Evolutionary conservation across 2,113 vertebrate species (phyloP).

Genomic region (Nesoenas mayeri): DNA sequence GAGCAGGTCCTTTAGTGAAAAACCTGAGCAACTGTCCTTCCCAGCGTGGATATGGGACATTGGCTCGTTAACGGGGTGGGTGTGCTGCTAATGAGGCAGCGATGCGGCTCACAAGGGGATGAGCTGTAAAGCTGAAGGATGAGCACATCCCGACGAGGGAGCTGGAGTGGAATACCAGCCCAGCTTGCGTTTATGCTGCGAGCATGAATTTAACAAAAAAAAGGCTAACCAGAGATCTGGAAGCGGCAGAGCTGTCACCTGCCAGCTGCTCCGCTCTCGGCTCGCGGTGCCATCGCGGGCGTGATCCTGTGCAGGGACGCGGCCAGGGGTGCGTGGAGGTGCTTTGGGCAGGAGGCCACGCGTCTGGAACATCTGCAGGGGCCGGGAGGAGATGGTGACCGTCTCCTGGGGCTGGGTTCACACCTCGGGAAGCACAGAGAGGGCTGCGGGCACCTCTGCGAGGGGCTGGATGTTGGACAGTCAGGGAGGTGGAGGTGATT

Average conservation of each 20-base stretch:
- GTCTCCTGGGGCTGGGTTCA: neutral
- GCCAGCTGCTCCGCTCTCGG: neutral
- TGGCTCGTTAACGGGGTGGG: neutral
- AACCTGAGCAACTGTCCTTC: neutral
- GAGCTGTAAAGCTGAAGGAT: neutral
- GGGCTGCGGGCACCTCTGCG: neutral
- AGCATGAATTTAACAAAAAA: neutral
- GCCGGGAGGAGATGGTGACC: neutral
- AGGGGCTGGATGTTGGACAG: rapidly evolving
- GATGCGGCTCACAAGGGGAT: neutral
- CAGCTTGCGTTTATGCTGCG: neutral
- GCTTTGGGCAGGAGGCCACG: neutral
- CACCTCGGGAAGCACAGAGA: neutral
- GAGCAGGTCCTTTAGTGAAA: neutral
- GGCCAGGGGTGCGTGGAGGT: neutral
- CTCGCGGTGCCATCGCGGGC: rapidly evolving
- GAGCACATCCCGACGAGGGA: neutral
- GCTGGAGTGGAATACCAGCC: neutral
- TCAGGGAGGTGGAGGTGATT: rapidly evolving
- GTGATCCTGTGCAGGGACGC: rapidly evolving
- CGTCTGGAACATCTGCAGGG: neutral
- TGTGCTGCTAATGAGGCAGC: neutral
- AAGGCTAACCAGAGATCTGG: neutral
- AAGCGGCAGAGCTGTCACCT: neutral
- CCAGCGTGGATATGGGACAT: rapidly evolving